A percentile compares a stretch with the other conserved stretches of the same genome.
These are phyloP conservation scores for Morelia viridis DNA, from an alignment of 2,797 vertebrate species.

Conservation along the genomic window DNA sequence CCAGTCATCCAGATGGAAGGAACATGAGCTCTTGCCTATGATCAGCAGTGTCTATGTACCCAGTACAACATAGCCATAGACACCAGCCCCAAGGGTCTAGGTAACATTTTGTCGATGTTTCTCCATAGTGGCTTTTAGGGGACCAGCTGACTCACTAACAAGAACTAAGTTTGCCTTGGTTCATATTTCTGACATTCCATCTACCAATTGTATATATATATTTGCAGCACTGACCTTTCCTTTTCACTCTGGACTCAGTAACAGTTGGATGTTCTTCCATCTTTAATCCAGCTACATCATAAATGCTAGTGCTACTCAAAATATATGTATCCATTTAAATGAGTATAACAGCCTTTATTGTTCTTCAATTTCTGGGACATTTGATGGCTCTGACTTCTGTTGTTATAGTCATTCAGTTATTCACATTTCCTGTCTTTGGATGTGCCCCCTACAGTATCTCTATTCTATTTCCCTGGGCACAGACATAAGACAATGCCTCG, in stretches of 20 bases:
- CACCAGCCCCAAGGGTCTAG: background rate
- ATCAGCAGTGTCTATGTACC: background rate
- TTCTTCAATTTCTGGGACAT: no score
- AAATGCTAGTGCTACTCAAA: no score
- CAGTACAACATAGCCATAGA: background rate
- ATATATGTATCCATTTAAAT: no score
- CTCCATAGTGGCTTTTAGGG: background rate
- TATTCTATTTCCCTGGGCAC: no score
- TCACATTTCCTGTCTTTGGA: no score
- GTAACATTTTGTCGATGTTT: background rate
- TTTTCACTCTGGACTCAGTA: background rate
- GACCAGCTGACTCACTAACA: background rate
- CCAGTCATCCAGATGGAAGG: background rate
- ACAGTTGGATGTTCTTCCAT: background rate
- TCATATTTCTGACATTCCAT: background rate
- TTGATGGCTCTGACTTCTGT: no score
- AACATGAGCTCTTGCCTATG: background rate
- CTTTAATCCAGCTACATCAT: no score
- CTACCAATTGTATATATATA: background rate
- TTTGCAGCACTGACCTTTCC: background rate
- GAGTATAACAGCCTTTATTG: no score
- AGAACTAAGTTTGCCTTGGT: background rate
- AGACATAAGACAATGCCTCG: no score
- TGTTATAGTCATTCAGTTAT: no score
- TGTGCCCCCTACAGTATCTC: no score